Evolutionary conservation across 2,113 vertebrate species (phyloP).

Genomic region (Tragulus kanchil): DNA sequence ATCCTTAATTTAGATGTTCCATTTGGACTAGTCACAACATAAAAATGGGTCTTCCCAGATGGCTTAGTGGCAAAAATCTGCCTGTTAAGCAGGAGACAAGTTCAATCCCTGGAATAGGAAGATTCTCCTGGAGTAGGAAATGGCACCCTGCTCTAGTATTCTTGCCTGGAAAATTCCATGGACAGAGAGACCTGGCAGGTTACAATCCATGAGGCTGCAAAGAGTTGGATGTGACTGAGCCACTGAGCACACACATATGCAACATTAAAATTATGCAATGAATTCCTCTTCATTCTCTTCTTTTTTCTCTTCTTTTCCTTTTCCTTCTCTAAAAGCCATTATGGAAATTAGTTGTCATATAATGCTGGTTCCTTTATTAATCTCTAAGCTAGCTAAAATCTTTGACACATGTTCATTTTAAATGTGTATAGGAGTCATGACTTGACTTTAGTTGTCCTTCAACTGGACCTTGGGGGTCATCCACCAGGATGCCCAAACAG

Average conservation of each 20-base stretch:
- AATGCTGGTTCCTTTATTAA: background rate
- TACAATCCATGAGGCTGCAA: too few relatives aligned
- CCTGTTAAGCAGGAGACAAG: background rate
- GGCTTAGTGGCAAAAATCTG: background rate
- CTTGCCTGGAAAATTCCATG: too few relatives aligned
- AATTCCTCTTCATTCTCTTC: background rate
- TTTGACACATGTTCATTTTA: background rate
- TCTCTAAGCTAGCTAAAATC: background rate
- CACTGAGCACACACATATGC: too few relatives aligned
- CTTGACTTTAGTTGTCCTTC: background rate
- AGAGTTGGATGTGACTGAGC: too few relatives aligned
- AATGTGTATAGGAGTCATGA: background rate
- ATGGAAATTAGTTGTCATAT: background rate
- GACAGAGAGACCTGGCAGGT: too few relatives aligned
- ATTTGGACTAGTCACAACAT: background rate
- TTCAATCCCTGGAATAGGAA: background rate
- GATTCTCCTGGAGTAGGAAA: background rate
- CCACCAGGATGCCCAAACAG: background rate
- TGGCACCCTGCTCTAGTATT: background rate
- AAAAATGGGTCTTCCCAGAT: background rate
- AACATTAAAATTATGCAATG: background rate
- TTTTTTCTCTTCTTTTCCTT: background rate
- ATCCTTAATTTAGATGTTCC: background rate
- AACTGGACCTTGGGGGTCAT: background rate
- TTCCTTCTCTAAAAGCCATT: background rate